Base-by-base conservation (phyloP, 2,797 vertebrate genomes). In the Serranus cabrilla region DNA sequence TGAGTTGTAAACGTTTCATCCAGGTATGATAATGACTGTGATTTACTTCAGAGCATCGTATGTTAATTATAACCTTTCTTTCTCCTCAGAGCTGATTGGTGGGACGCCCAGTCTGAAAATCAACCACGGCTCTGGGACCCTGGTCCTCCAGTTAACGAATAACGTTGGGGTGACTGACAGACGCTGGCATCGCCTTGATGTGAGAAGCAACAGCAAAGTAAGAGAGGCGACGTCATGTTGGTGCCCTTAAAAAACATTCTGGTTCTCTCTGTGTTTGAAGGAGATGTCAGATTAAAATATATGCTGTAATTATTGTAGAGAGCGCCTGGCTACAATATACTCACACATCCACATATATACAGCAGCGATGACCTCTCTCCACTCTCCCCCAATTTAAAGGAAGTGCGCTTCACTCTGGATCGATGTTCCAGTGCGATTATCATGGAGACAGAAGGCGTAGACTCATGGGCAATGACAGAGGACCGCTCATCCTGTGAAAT, bases 131-230 rank as follows among this genome's bases (percentile, higher is more conserved):
- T 93, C 94, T 50, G 94, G 94, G 54, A 94, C 94, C 2, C 76
- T 96, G 80, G 87, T 94, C 10, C 91, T 97, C 68, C 95, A 93
- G 86, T 90, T 97, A 69, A 94, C 94, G 52, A 91, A 92, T 56
- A 91, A 90, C 18, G 74, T 93, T 5, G 94, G 95, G 0, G 90
- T 95, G 27, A 92, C 95, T 5, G 96, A 97, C 91, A 93, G 94
- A 89, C 94, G 89, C 16, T 97, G 96, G 96, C 96, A 97, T 90
- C 94, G 83, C 13, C 88, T 97, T 0, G 96, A 97, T 81, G 92
- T 97, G 77, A 94, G 91, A 90, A 96, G 92, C 72, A 96, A 87
- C 74, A 93, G 94, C 25, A 95, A 95, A 93, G 96, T 97, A 82
- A 90, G 91, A 74, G 16, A 46, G 34, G 37, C 27, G 27, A 27